Percentiles rank a stretch among this genome's conserved stretches.
Conservation (phyloP, 2,113 vertebrate genomes). For the Oreochromis niloticus region DNA sequence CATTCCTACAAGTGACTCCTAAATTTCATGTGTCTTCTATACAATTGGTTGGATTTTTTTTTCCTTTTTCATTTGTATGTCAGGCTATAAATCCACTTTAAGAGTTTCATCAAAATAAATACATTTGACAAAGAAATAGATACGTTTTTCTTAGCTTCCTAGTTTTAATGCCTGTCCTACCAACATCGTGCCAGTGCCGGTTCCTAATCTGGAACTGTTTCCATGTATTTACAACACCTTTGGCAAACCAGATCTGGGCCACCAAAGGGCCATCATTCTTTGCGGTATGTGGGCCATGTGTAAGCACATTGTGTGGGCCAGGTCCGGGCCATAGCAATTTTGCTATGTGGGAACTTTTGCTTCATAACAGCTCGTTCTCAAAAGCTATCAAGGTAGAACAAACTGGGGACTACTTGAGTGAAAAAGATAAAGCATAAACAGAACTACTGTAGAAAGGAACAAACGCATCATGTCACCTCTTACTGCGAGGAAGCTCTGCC, state of each 20-base stretch:
- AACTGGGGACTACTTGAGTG: accelerated
- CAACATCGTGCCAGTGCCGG: neutral
- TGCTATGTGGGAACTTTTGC: neutral
- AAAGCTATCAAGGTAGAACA: neutral
- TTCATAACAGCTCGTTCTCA: neutral
- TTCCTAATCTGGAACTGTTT: neutral
- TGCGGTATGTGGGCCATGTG: too few relatives aligned
- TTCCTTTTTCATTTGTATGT: neutral
- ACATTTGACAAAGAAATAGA: neutral
- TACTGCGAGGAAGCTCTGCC: neutral
- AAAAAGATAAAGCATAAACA: neutral
- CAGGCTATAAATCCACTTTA: neutral
- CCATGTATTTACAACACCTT: neutral
- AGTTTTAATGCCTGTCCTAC: neutral
- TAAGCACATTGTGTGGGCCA: too few relatives aligned
- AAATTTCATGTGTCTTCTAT: neutral
- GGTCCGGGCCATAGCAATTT: too few relatives aligned
- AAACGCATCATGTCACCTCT: accelerated
- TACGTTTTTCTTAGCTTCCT: accelerated
- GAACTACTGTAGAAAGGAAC: neutral
- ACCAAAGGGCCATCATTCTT: too few relatives aligned
- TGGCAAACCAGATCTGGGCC: too few relatives aligned
- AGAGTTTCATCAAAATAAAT: neutral
- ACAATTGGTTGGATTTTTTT: neutral
- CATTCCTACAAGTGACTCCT: neutral